Evolutionary conservation across 2,113 vertebrate species (phyloP).

Genomic region (Ceyx cyanopectus): DNA sequence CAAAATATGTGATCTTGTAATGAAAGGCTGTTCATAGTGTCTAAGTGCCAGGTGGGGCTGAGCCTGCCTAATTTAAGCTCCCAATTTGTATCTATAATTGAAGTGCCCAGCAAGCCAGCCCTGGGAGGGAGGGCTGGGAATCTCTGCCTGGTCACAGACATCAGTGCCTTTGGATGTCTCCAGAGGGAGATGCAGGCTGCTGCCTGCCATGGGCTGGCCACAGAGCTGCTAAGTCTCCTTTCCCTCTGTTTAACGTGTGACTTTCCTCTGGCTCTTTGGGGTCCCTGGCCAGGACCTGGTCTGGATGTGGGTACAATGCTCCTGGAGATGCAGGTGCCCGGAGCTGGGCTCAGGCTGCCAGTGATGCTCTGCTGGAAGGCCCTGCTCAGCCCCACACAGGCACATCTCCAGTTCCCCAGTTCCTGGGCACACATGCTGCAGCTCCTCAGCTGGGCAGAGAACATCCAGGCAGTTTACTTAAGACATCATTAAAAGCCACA

Average conservation of each 20-base stretch:
- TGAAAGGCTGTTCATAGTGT: conserved; percentile 41
- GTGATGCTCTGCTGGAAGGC: neutral
- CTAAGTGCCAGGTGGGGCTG: conserved; percentile 41
- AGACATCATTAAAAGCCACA: neutral
- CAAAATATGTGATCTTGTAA: neutral
- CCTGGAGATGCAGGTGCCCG: neutral
- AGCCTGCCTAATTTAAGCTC: conserved; percentile 34
- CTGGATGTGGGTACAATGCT: rapidly evolving
- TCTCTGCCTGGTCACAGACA: neutral
- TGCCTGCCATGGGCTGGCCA: neutral
- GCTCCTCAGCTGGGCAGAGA: neutral
- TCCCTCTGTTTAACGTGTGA: neutral
- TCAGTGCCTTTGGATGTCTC: neutral
- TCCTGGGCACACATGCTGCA: neutral
- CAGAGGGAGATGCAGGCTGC: neutral
- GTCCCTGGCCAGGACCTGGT: neutral
- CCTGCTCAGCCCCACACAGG: neutral
- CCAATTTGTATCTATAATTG: conserved; percentile 23
- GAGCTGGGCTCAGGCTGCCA: neutral
- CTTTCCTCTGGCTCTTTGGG: neutral
- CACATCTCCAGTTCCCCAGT: neutral
- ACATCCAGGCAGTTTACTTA: neutral
- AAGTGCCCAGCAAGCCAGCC: neutral
- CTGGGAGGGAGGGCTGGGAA: neutral
- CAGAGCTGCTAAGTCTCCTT: neutral